These are phyloP conservation scores for Gryllus bimaculatus DNA, from an alignment of 1,140 invertebrate genomes.

Conservation along the genomic window DNA sequence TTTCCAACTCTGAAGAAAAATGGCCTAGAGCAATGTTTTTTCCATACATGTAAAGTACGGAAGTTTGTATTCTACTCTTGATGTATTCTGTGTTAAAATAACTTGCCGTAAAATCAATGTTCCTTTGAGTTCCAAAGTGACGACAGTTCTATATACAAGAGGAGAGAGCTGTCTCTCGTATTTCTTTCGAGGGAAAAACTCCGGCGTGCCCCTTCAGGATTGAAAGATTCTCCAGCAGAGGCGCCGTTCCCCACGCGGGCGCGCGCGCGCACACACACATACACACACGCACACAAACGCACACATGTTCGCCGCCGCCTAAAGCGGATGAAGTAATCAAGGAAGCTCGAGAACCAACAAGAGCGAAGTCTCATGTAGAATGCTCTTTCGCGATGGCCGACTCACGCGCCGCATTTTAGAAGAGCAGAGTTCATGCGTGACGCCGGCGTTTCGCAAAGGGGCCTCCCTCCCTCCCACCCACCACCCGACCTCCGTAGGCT, in stretches of 20 bases:
- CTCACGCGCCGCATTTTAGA: too few species aligned
- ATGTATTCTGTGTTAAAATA: slow-evolving; percentile 6
- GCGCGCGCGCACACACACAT: too few species aligned
- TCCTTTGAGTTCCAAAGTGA: not conserved
- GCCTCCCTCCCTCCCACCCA: too few species aligned
- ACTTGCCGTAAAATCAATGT: not conserved
- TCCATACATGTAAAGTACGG: not conserved
- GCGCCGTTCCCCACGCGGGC: not conserved
- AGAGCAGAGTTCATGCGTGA: too few species aligned
- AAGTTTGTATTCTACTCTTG: not conserved
- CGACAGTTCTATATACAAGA: not conserved
- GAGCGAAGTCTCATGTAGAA: too few species aligned
- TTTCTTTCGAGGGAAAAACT: not conserved
- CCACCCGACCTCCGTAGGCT: too few species aligned
- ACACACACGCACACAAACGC: too few species aligned
- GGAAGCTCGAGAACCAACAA: not conserved
- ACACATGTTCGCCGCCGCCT: not conserved
- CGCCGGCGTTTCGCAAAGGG: too few species aligned
- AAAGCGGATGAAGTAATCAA: not conserved
- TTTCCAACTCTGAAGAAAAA: not conserved
- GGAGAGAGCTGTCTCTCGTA: not conserved
- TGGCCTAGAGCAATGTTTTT: not conserved
- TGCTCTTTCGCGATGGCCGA: too few species aligned
- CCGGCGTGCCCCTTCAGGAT: not conserved
- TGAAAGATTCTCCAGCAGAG: not conserved